Evolutionary conservation across 2,113 vertebrate species (phyloP).

Genomic region (Osmerus mordax): DNA sequence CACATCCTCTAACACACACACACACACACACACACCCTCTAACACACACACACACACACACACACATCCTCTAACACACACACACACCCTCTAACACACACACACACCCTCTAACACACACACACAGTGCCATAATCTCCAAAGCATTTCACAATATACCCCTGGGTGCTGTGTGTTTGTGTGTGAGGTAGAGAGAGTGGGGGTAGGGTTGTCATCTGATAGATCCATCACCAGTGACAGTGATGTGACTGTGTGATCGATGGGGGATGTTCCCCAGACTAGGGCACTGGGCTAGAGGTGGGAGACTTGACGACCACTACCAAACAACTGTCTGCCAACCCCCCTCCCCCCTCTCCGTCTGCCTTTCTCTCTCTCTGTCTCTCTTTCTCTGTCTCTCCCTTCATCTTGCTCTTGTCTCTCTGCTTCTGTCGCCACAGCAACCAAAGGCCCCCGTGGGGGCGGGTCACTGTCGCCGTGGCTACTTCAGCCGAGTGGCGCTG

Average conservation of each 20-base stretch:
- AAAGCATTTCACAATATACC: not conserved
- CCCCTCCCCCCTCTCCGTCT: not conserved
- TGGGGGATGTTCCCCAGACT: constrained; percentile 38
- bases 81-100: no score
- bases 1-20: not conserved
- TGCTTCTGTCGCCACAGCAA: constrained; percentile 64
- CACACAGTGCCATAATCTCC: constrained; percentile 1
- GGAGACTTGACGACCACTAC: not conserved
- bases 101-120: no score
- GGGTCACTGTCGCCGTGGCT: constrained; percentile 61
- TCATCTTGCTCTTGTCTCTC: constrained; percentile 45
- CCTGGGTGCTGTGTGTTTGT: constrained; percentile 9
- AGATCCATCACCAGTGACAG: constrained; percentile 20
- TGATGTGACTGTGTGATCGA: constrained; percentile 63
- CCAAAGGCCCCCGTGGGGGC: constrained; percentile 54
- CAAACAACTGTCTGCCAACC: not conserved
- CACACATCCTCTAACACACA: not conserved
- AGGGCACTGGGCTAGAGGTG: no score
- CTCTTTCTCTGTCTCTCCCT: constrained; percentile 11
- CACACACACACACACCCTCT: no score
- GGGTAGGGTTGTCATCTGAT: constrained; percentile 1
- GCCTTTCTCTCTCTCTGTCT: constrained; percentile 6
- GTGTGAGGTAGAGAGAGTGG: not conserved
- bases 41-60: constrained; percentile 9
- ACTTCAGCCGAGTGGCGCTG: constrained; percentile 59